Evolutionary conservation across 2,888 invertebrate species (phyloP), one percentile per base, ranked within the genome.

Genomic region (Eilema sororculum): DNA sequence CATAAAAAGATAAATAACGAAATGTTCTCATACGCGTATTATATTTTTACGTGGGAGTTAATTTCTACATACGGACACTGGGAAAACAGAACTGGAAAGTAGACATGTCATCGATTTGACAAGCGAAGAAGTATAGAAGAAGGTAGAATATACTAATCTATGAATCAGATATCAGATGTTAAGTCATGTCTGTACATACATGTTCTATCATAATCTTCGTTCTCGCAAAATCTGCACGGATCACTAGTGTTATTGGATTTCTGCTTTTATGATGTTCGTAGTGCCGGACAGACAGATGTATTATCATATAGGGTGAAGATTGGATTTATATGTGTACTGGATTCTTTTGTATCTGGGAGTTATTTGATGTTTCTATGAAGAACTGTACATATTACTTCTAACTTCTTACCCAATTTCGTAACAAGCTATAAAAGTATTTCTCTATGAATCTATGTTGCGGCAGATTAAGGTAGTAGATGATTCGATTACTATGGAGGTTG

Each of bases 191-290:
- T 90, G 59, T 37, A 30, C 0, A 5, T 72, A 5, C 6, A 0
- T 78, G 75, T 8, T 85, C 83, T 79, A 74, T 79, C 71, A 82
- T 88, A 87, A 87, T 88, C 85, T 84, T 73, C 76, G 72, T 74
- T 77, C 79, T 72, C 78, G 77, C 80, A 81, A 87, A 90, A 89
- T 89, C 88, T 89, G 86, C 86, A 84, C 86, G 86, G 87, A 88
- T 90, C 90, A 88, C 87, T 86, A 86, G 86, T 82, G 84, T 89
- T 91, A 91, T 91, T 91, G 90, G 90, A 91, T 91, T 88, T 86
- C 83, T 74, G 80, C 76, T 80, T 87, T 78, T 85, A 84, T 88
- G 85, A 85, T 86, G 83, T 83, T 86, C 85, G 65, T 41, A 60
- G 37, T 63, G 72, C 63, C 68, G 79, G 81, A 77, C 83, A 81